Evolutionary conservation across 2,113 vertebrate species (phyloP).

Genomic region (Diadophis punctatus): DNA sequence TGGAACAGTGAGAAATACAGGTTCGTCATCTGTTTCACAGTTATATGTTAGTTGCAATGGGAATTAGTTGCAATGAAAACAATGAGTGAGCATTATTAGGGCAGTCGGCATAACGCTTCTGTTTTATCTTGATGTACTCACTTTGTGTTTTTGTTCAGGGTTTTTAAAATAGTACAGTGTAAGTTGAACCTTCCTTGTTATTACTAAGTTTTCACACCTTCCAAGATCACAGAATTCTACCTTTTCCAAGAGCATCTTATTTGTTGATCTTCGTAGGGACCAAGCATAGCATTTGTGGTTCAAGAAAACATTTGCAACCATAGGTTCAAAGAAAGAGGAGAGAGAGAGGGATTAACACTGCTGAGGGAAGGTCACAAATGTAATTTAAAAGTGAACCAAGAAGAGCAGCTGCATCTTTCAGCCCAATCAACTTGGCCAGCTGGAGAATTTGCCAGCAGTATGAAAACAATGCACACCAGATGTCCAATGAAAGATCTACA

Average conservation of each 20-base stretch:
- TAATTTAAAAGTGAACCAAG: constrained; percentile 70
- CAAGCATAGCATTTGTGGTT: constrained; percentile 61
- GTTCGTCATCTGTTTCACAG: background rate
- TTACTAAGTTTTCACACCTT: constrained; percentile 46
- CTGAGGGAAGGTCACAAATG: constrained; percentile 73
- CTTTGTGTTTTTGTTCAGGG: background rate
- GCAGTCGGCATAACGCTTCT: background rate
- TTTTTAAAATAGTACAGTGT: background rate
- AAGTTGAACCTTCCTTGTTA: constrained; percentile 57
- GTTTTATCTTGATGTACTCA: background rate
- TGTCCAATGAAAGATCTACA: constrained; percentile 61
- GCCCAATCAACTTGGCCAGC: constrained; percentile 63
- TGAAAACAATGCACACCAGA: constrained; percentile 72
- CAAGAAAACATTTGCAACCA: constrained; percentile 69
- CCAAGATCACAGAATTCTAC: constrained; percentile 61
- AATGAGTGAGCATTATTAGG: background rate
- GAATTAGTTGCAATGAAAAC: background rate
- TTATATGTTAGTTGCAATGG: background rate
- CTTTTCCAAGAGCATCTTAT: constrained; percentile 59
- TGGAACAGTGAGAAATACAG: background rate
- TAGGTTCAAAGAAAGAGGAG: constrained; percentile 65
- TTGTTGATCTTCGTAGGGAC: constrained; percentile 65
- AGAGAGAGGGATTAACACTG: constrained; percentile 66
- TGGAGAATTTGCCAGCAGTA: constrained; percentile 69
- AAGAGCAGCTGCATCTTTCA: constrained; percentile 72